A percentile compares a stretch with the other conserved stretches of the same genome.
These are phyloP conservation scores for Sericinus montela DNA, from an alignment of 2,888 invertebrate genomes.

Conservation along the genomic window DNA sequence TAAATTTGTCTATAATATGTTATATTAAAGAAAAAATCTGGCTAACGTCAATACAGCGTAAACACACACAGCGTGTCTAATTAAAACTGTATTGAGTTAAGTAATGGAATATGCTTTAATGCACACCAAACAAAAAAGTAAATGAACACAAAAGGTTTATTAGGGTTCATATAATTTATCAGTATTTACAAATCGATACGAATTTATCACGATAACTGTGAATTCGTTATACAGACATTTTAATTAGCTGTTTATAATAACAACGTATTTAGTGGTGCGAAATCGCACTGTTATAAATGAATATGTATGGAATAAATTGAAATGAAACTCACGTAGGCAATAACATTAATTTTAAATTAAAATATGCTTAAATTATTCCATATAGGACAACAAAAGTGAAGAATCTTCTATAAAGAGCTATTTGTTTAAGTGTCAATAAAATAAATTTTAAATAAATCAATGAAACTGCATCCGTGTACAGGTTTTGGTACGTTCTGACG, in stretches of 20 bases:
- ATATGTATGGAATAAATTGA: not conserved
- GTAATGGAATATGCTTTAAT: no score
- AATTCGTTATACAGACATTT: not conserved
- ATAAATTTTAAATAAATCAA: not conserved
- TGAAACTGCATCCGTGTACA: conserved; percentile 1
- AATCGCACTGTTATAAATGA: not conserved
- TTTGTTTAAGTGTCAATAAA: not conserved
- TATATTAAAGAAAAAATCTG: no score
- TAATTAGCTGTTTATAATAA: not conserved
- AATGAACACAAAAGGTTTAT: no score
- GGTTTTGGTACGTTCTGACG: not conserved
- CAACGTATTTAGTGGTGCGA: not conserved
- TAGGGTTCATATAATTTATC: not conserved
- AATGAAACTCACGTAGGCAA: no score
- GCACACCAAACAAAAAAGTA: no score
- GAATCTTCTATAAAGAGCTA: not conserved
- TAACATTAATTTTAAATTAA: not conserved
- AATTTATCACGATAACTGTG: not conserved
- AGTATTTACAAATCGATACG: not conserved
- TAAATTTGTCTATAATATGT: no score
- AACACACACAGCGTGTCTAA: no score
- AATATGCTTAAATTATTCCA: not conserved
- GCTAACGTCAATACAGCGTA: no score
- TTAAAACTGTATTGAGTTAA: no score
- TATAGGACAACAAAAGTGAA: not conserved